Evolutionary conservation across 2,113 vertebrate species (phyloP).

Genomic region (Vimba vimba): DNA sequence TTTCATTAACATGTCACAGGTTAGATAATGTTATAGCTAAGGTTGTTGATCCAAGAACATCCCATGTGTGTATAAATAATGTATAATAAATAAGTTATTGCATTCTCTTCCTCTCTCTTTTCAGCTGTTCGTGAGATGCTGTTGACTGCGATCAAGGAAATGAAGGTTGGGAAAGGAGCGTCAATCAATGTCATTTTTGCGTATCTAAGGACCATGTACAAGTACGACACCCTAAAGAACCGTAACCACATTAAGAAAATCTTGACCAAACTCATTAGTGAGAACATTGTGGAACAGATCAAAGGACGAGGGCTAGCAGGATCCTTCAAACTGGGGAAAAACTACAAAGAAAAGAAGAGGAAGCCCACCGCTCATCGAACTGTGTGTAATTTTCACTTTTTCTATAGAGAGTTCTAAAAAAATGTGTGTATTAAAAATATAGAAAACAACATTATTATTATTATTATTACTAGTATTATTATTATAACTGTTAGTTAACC

Average conservation of each 20-base stretch:
- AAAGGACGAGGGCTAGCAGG: conserved; percentile 94
- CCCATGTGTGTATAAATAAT: background rate
- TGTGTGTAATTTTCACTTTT: conserved; percentile 70
- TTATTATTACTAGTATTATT: background rate
- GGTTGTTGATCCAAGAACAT: background rate
- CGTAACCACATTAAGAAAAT: conserved; percentile 88
- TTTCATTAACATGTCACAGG: too few species aligned
- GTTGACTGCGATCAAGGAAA: conserved; percentile 89
- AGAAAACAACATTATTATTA: background rate
- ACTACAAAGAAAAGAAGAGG: conserved; percentile 88
- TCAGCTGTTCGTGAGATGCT: conserved; percentile 95
- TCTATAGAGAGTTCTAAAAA: background rate
- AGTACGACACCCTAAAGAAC: conserved; percentile 88
- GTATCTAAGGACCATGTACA: conserved; percentile 86
- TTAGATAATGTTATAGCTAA: background rate
- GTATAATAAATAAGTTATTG: background rate
- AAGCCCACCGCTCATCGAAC: conserved; percentile 76
- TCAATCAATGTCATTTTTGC: conserved; percentile 92
- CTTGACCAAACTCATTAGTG: conserved; percentile 86
- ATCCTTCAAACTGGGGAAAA: conserved; percentile 93
- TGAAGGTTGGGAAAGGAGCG: conserved; percentile 88
- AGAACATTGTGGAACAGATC: conserved; percentile 87
- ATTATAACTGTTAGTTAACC: background rate
- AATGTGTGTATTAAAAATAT: background rate
- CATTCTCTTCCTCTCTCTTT: conserved; percentile 58